Evolutionary conservation across 2,888 invertebrate genomes (phyloP), one percentile per base, ranked within the genome.

Genomic region (Catocala fraxini): DNA sequence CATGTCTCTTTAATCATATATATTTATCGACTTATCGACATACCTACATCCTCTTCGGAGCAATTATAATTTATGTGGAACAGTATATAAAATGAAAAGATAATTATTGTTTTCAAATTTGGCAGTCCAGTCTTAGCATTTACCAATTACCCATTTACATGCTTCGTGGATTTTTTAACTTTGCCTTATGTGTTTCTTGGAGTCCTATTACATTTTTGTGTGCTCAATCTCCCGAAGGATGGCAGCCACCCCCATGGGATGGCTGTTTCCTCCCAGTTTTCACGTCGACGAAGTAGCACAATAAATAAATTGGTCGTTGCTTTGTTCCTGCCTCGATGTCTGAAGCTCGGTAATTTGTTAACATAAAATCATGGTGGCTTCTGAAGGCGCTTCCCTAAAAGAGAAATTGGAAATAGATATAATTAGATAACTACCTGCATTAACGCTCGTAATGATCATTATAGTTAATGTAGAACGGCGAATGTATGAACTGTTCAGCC

Each of bases 191-290:
- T 39, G 9, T 83, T 85, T 82, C 83, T 82, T 71, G 73, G 80
- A 79, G 74, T 79, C 76, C 65, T 81, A 82, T 82, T 81, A 85
- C 87, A 87, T 81, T 87, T 88, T 86, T 86, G 79, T 83, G 68
- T 71, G 68, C 73, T 79, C 79, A 71, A 69, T 77, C 74, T 80
- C 85, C 64, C 72, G 65, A 66, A 79, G 80, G 75, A 64, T 51
- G 51, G 57, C 65, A 57, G 41, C 51, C 70, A 79, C 68, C 80
- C 77, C 68, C 78, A 69, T 52, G 68, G 65, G 68, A 62, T 53
- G 56, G 53, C 63, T 63, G 53, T 64, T 63, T 54, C 69, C 70
- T 60, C 75, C 68, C 68, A 68, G 68, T 79, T 78, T 81, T 76
- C 77, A 75, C 82, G 69, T 75, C 73, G 72, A 67, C 68, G 70